Conservation (phyloP, 1,140 invertebrate species). For the Ips nitidus region DNA sequence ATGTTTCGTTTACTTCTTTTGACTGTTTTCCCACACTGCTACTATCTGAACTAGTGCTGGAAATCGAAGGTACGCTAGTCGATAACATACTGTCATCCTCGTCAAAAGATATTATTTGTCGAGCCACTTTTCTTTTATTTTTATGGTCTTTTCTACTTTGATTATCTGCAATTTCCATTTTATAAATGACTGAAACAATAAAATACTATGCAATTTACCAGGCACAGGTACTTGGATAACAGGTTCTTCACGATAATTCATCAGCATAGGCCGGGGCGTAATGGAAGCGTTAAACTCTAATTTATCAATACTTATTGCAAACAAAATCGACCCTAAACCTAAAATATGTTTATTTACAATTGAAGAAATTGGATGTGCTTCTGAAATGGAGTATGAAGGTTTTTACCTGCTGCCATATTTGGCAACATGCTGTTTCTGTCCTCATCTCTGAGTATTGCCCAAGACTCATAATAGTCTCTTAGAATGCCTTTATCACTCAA, state of each 20-base stretch:
- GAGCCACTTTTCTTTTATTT: constrained; percentile 47
- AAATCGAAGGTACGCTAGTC: constrained; percentile 47
- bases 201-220: constrained; percentile 33
- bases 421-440: constrained; percentile 75
- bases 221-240: constrained; percentile 54
- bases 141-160: constrained; percentile 37
- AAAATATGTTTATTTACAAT: constrained; percentile 37
- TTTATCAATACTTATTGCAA: constrained; percentile 88
- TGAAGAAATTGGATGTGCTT: constrained; percentile 11
- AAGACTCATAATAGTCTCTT: constrained; percentile 78
- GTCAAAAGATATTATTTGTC: constrained; percentile 51
- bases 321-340: constrained; percentile 84
- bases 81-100: constrained; percentile 46
- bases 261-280: constrained; percentile 36
- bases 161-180: constrained; percentile 16
- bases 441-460: constrained; percentile 76
- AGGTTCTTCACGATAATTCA: constrained; percentile 50
- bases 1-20: no score
- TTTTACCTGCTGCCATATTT: constrained; percentile 78
- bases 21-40: constrained; percentile 15
- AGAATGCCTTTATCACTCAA: constrained; percentile 66
- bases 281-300: constrained; percentile 67
- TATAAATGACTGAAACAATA: neutral
- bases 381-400: neutral
- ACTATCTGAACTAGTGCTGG: constrained; percentile 34